Percentiles rank a stretch among this genome's conserved stretches.
phyloP scores from a whole-genome alignment of 92 coral and sea anemone genomes.

The Paramuricea clavata region DNA sequence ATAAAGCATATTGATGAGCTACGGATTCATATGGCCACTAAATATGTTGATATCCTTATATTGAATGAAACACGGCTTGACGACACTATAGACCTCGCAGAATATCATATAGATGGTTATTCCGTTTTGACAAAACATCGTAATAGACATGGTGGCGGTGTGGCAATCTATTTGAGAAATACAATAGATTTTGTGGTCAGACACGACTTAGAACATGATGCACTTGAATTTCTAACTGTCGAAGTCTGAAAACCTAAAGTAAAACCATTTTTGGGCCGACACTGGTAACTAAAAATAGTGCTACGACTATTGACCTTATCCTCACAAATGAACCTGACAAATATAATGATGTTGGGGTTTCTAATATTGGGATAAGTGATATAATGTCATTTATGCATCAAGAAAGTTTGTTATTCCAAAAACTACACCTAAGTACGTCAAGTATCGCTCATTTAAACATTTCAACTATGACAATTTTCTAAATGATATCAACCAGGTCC shows the following conservation, averaged over 20 bases:
- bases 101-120: constrained; percentile 50
- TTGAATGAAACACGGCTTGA: constrained; percentile 46
- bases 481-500: background rate
- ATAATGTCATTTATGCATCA: no score
- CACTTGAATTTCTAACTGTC: constrained; percentile 13
- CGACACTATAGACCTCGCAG: constrained; percentile 39
- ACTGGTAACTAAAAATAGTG: no score
- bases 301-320: constrained; percentile 34
- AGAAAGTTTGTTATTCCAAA: no score
- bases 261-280: constrained; percentile 30
- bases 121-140: constrained; percentile 30
- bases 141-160: constrained; percentile 34
- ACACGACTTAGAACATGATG: constrained; percentile 19
- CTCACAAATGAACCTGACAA: constrained; percentile 42
- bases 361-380: constrained; percentile 50
- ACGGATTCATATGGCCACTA: constrained; percentile 27
- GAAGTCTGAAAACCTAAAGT: constrained; percentile 36
- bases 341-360: constrained; percentile 37
- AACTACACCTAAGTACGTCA: constrained; percentile 22
- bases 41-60: constrained; percentile 48
- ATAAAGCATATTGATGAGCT: constrained; percentile 22
- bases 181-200: constrained; percentile 32
- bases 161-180: constrained; percentile 36
- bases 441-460: constrained; percentile 43
- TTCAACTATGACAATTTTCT: background rate